Base-by-base conservation (phyloP, 2,113 vertebrate species). In the Connochaetes taurinus region DNA sequence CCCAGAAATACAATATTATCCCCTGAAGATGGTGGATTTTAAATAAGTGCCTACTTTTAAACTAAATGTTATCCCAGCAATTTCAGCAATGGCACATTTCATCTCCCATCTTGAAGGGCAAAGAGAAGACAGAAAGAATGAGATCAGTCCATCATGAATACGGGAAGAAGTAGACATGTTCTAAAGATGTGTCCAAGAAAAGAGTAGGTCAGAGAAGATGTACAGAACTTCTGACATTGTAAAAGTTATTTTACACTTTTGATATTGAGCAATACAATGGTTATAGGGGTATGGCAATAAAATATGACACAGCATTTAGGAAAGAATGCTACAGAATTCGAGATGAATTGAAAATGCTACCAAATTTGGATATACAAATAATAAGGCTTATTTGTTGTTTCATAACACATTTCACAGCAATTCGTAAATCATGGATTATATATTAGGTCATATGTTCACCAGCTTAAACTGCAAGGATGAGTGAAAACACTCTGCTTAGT, bases 381-480 rank as follows among this genome's bases (percentile, higher is more conserved):
- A 47, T 52, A 36, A 86, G 47, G 40, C 74, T 52, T 74, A 87
- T 87, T 86, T 93, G 19, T 83, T 90, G 14, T 29, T 67, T 94
- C 45, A 27, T 87, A 80, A 40, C 25, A 67, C 1, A 60, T 74
- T 94, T 95, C 13, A 27, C 2, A 52, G 36, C 25, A 52, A 47
- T 62, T n/a, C 19, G 17, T 85, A 86, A 64, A n/a, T 33, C 36
- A n/a, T 14, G 29, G 29, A 53, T 78, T 60, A 19, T 36, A 71
- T 53, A 55, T 58, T 50, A 60, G 86, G 58, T 90, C 53, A 85
- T 40, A 16, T 43, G 36, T 74, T 96, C 80, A 60, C 27, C 19
- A 57, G 55, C 88, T 95, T 92, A 95, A 53, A 67, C 6, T 64
- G 45, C 64, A 95, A 93, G 55, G 76, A 90, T 91, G 80, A 91